A percentile compares a stretch with the other conserved stretches of the same genome.
Evolutionary conservation across 2,888 invertebrate genomes (phyloP).

Genomic region (Lasioglossum morio): DNA sequence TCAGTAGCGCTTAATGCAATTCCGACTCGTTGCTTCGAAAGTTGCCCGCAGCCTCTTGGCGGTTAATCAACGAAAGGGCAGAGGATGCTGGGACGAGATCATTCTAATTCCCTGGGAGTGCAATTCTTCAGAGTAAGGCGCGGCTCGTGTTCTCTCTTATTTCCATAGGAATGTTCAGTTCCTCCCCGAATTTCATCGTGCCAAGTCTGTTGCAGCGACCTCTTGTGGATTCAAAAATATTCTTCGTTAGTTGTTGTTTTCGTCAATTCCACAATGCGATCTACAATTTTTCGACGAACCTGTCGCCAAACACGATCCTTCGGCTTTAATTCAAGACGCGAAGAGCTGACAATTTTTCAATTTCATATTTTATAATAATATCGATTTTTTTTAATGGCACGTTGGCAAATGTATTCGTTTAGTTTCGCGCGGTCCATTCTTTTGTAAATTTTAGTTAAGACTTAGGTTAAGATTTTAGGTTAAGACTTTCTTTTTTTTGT

Average conservation of each 20-base stretch:
- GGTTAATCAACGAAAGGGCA: not conserved
- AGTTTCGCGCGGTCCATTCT: no score
- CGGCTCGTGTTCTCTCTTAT: not conserved
- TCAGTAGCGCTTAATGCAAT: not conserved
- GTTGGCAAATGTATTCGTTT: no score
- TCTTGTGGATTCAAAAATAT: slow-evolving; percentile 42
- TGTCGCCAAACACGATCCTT: no score
- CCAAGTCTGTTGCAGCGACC: slow-evolving; percentile 9
- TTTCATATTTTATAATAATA: no score
- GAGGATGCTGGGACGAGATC: not conserved
- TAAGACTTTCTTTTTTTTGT: no score
- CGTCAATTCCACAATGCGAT: not conserved
- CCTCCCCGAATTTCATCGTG: slow-evolving; percentile 30
- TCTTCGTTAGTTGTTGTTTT: slow-evolving; percentile 28
- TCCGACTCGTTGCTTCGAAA: not conserved
- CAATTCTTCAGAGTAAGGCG: not conserved
- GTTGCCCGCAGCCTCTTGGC: not conserved
- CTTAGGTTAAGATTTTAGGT: no score
- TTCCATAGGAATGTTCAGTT: slow-evolving; percentile 43
- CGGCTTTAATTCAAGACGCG: no score
- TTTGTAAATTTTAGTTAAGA: no score
- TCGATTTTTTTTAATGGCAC: no score
- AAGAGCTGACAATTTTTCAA: no score
- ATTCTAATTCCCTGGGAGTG: slow-evolving; percentile 9
- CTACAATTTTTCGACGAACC: no score